Evolutionary conservation across 2,797 vertebrate species (phyloP).

Genomic region (Pagetopsis macropterus): DNA sequence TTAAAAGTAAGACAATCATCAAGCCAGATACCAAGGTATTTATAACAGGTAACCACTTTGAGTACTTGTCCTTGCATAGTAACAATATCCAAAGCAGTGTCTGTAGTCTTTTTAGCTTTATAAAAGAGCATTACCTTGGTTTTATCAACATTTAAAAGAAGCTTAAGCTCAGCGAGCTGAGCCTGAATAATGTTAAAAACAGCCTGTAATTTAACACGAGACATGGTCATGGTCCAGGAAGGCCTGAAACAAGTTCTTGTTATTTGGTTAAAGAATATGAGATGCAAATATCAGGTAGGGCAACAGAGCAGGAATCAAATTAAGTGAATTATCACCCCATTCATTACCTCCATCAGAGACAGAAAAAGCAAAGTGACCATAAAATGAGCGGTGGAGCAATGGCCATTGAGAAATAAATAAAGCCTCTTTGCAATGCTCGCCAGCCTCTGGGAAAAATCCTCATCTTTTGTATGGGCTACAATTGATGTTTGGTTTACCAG

Average conservation of each 20-base stretch:
- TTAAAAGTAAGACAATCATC: too few species aligned
- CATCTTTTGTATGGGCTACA: constrained; percentile 65
- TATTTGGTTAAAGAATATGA: constrained; percentile 62
- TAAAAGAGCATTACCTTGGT: too few species aligned
- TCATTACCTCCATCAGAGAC: constrained; percentile 64
- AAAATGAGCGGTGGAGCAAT: constrained; percentile 62
- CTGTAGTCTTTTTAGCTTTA: too few species aligned
- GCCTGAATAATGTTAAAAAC: too few species aligned
- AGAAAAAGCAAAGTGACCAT: constrained; percentile 65
- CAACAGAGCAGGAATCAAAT: constrained; percentile 53
- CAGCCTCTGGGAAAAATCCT: constrained; percentile 54
- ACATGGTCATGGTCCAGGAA: constrained; percentile 14
- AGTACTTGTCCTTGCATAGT: too few species aligned
- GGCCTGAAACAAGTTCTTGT: constrained; percentile 53
- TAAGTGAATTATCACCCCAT: constrained; percentile 69
- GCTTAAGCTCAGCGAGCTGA: too few species aligned
- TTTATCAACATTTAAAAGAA: too few species aligned
- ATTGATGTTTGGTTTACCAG: constrained; percentile 78
- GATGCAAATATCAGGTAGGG: constrained; percentile 56
- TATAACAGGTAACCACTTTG: too few species aligned
- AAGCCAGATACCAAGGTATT: too few species aligned
- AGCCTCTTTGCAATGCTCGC: constrained; percentile 66
- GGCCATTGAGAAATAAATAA: constrained; percentile 81
- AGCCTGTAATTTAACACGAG: too few species aligned
- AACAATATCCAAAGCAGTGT: too few species aligned